Conservation (phyloP, 1,140 invertebrate genomes). For the Pseudomyrmex pallidus region DNA sequence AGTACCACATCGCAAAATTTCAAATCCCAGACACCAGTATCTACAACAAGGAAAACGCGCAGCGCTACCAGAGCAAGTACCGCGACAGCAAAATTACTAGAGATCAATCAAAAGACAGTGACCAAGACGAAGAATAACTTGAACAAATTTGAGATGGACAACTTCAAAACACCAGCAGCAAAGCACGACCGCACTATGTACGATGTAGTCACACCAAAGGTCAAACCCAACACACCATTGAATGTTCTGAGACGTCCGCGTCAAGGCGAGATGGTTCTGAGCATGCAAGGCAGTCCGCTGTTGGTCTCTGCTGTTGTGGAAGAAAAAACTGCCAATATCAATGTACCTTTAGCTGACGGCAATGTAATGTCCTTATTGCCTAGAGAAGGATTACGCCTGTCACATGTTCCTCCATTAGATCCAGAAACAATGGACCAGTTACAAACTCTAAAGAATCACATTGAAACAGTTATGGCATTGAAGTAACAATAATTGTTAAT, state of each 20-base stretch:
- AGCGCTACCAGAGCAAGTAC: constrained; percentile 66
- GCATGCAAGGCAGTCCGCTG: constrained; percentile 88
- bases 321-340: constrained; percentile 87
- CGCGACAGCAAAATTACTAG: constrained; percentile 53
- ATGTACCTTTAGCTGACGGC: constrained; percentile 87
- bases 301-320: constrained; percentile 84
- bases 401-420: constrained; percentile 86
- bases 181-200: constrained; percentile 39
- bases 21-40: constrained; percentile 24
- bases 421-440: constrained; percentile 85
- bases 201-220: constrained; percentile 81
- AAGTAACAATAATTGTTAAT: constrained; percentile 44
- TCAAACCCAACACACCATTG: constrained; percentile 87
- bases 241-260: constrained; percentile 87
- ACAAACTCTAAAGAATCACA: constrained; percentile 86
- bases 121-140: background rate
- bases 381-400: constrained; percentile 85
- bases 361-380: constrained; percentile 87
- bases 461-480: constrained; percentile 85
- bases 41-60: constrained; percentile 54
- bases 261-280: constrained; percentile 88
- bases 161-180: constrained; percentile 77
- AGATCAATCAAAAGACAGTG: constrained; percentile 52
- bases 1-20: constrained; percentile 51
- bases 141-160: constrained; percentile 39